A percentile compares a stretch with the other conserved stretches of the same genome.
phyloP scores from a whole-genome alignment of 2,797 vertebrate genomes.

The Myiothlypis coronata region DNA sequence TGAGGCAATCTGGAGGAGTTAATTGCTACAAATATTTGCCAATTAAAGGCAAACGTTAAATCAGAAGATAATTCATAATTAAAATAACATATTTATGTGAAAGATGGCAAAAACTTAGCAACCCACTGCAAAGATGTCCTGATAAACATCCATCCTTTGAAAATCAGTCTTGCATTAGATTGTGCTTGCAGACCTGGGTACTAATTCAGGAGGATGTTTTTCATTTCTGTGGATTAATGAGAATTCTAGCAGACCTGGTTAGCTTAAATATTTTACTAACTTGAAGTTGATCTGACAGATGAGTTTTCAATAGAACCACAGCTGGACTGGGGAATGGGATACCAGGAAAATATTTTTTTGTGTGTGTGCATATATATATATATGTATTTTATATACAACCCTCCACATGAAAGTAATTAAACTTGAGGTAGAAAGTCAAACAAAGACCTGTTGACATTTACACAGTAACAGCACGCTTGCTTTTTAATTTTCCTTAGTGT shows the following conservation, averaged over 20 bases:
- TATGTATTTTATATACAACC: rapidly evolving
- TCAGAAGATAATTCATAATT: background rate
- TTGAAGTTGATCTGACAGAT: background rate
- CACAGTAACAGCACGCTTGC: background rate
- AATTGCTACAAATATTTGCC: background rate
- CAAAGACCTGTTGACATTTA: background rate
- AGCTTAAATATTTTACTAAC: background rate
- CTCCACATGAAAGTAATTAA: background rate
- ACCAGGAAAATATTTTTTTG: background rate
- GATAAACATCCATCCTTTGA: background rate
- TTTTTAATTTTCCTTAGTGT: background rate
- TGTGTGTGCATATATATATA: background rate
- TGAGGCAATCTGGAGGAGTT: background rate
- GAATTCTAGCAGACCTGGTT: background rate
- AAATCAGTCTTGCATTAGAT: background rate
- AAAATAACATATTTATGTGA: background rate
- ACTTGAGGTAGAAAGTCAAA: background rate
- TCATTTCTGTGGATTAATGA: background rate
- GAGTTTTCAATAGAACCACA: background rate
- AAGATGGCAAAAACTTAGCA: background rate
- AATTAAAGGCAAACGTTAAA: background rate
- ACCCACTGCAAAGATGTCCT: background rate
- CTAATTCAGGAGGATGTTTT: background rate
- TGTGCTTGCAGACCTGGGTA: too few species aligned
- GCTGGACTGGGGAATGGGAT: background rate